Evolutionary conservation across 1,140 invertebrate species (phyloP), one percentile per base, ranked within the genome.

Genomic region (Ylistrum balloti): DNA sequence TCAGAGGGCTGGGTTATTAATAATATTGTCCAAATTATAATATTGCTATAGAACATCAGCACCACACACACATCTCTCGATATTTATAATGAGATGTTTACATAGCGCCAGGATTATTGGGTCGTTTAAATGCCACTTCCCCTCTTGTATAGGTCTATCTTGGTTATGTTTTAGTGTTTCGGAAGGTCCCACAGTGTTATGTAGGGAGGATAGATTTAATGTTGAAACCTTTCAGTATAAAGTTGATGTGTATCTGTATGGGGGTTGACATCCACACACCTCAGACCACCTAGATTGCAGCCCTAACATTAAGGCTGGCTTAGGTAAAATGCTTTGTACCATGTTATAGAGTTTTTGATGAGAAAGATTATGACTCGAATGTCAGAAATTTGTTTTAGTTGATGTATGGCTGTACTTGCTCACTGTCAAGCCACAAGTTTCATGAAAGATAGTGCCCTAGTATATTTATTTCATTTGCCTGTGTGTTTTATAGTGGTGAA

Each of bases 281-380:
- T 74, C 56, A 74, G 56, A 74, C 56, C 56, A 74, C 56, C 56
- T 5, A 28, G 56, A 9, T 74, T 17, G 56, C 22, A 74, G 56
- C 56, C n/a, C 56, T 74, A 56, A 56, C 45, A 56, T 56, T 56
- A 74, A 28, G 56, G 9, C 56, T 74, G 56, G 56, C 56, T 74
- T 74, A 74, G 56, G 56, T 74, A 74, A 74, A 74, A 74, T 74
- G 56, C 56, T 74, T 74, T 74, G 56, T 74, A 74, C 56, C 56
- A 74, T 74, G 56, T 74, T 74, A 74, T 74, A 74, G 56, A 28
- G 56, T 74, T 74, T 74, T 74, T 74, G 56, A 74, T 74, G 56
- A 74, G 56, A 74, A 74, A 74, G 56, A 74, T 74, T 74, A 74
- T 74, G 56, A 74, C 56, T 28, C 56, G 56, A 74, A 74, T 74